A percentile compares a stretch with the other conserved stretches of the same genome.
phyloP scores from a whole-genome alignment of 1,140 invertebrate genomes.

The Dolichoris vasculosae region DNA sequence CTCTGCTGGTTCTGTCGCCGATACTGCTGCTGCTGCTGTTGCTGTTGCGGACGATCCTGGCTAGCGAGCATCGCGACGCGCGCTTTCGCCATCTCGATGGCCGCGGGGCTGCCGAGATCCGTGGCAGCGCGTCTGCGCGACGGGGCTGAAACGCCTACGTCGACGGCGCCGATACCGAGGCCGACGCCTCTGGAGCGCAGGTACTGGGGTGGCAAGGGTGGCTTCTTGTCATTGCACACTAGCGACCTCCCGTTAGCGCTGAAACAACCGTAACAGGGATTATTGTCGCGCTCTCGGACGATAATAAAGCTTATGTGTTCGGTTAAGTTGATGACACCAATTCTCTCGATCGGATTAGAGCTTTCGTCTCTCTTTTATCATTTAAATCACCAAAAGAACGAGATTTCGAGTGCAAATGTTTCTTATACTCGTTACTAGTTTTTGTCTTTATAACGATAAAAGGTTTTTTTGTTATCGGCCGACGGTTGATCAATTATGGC shows the following conservation, averaged over 20 bases:
- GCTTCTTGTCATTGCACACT: slow-evolving; percentile 73
- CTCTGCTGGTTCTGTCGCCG: slow-evolving; percentile 56
- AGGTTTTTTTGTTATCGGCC: background rate
- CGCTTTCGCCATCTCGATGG: slow-evolving; percentile 74
- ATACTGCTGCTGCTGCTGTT: slow-evolving; percentile 37
- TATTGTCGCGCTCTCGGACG: background rate
- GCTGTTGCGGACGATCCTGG: slow-evolving; percentile 56
- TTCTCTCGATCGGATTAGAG: too few species aligned
- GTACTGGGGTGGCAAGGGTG: slow-evolving; percentile 67
- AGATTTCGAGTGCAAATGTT: too few species aligned
- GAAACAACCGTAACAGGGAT: slow-evolving; percentile 47
- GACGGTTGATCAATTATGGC: background rate
- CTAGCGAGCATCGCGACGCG: slow-evolving; percentile 72
- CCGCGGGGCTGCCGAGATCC: slow-evolving; percentile 72
- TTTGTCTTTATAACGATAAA: too few species aligned
- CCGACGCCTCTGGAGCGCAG: slow-evolving; percentile 51
- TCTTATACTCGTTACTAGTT: too few species aligned
- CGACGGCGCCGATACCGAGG: slow-evolving; percentile 42
- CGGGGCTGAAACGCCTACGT: slow-evolving; percentile 43
- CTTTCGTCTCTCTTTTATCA: too few species aligned
- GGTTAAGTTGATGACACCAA: too few species aligned
- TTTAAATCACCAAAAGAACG: too few species aligned
- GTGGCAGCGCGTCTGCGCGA: slow-evolving; percentile 73
- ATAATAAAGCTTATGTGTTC: background rate
- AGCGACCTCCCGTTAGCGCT: slow-evolving; percentile 70